These are phyloP conservation scores for Ypsolopha scabrella DNA, from an alignment of 2,888 invertebrate genomes.

Conservation along the genomic window DNA sequence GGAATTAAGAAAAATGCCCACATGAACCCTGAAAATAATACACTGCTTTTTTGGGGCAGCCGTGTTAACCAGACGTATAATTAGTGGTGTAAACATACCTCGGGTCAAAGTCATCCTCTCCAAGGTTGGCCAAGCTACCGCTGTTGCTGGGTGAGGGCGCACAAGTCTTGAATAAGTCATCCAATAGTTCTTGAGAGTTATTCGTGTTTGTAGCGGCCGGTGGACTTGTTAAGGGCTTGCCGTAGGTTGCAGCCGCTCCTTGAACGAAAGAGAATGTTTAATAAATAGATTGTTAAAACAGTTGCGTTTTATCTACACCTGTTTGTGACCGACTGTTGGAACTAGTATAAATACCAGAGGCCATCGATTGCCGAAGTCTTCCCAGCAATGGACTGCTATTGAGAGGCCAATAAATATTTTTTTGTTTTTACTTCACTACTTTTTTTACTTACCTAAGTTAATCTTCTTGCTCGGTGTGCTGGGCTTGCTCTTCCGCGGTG, in stretches of 20 bases:
- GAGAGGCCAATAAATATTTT: too few relatives aligned
- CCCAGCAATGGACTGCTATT: too few relatives aligned
- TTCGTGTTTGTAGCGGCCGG: slow-evolving; percentile 11
- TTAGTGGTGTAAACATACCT: slow-evolving; percentile 31
- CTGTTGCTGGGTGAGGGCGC: slow-evolving; percentile 17
- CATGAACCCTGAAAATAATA: too few relatives aligned
- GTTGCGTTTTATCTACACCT: not conserved
- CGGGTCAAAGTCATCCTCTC: slow-evolving; percentile 74
- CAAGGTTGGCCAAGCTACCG: not conserved
- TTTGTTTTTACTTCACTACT: too few relatives aligned
- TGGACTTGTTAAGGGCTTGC: slow-evolving; percentile 25
- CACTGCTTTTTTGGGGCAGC: too few relatives aligned
- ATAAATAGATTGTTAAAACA: not conserved
- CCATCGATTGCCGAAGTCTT: too few relatives aligned
- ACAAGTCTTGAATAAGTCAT: slow-evolving; percentile 70
- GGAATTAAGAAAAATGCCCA: too few relatives aligned
- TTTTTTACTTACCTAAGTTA: slow-evolving; percentile 59
- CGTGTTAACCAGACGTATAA: not conserved
- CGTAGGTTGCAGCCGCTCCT: slow-evolving; percentile 53
- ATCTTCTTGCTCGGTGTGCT: slow-evolving; percentile 60
- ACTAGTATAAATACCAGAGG: too few relatives aligned
- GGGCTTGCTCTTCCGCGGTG: slow-evolving; percentile 30
- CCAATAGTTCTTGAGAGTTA: slow-evolving; percentile 56
- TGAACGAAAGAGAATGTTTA: not conserved
- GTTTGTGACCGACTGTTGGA: too few relatives aligned